A percentile compares a stretch with the other conserved stretches of the same genome.
Conservation (phyloP, 1,140 invertebrate species). For the Cydia amplana region DNA sequence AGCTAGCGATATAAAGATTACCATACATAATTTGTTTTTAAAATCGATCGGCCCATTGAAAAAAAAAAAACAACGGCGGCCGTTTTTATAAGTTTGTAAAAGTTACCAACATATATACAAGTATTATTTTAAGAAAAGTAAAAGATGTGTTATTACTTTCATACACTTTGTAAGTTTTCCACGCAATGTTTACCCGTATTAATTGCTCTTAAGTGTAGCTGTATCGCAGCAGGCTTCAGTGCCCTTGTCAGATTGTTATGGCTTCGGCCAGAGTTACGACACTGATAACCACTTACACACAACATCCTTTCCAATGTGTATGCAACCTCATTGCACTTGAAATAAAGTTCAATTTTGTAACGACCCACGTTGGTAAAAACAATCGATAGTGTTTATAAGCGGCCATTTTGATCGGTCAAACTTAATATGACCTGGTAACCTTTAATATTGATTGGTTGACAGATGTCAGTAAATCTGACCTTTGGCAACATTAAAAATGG, state of each 20-base stretch:
- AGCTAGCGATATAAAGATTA: too few species aligned
- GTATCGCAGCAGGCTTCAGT: background rate
- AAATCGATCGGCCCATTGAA: too few species aligned
- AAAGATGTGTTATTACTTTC: background rate
- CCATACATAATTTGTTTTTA: too few species aligned
- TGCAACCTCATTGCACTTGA: background rate
- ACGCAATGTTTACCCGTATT: background rate
- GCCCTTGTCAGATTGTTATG: constrained; percentile 18
- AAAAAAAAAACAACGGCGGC: too few species aligned
- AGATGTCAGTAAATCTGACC: background rate
- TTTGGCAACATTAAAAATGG: background rate
- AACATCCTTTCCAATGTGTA: background rate
- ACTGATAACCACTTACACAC: background rate
- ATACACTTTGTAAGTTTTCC: background rate
- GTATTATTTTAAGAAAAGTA: too few species aligned
- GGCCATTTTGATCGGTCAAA: constrained; percentile 16
- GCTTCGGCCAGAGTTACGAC: constrained; percentile 1
- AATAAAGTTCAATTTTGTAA: background rate
- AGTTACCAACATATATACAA: too few species aligned
- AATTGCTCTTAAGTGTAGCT: background rate
- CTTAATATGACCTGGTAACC: background rate
- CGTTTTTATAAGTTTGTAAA: too few species aligned
- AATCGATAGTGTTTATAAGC: constrained; percentile 3
- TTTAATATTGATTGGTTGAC: background rate
- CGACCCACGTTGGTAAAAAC: background rate